Percentiles rank a stretch among this genome's conserved stretches.
These are phyloP conservation scores for Barnardius zonarius DNA, from an alignment of 2,113 vertebrate species.

Conservation along the genomic window DNA sequence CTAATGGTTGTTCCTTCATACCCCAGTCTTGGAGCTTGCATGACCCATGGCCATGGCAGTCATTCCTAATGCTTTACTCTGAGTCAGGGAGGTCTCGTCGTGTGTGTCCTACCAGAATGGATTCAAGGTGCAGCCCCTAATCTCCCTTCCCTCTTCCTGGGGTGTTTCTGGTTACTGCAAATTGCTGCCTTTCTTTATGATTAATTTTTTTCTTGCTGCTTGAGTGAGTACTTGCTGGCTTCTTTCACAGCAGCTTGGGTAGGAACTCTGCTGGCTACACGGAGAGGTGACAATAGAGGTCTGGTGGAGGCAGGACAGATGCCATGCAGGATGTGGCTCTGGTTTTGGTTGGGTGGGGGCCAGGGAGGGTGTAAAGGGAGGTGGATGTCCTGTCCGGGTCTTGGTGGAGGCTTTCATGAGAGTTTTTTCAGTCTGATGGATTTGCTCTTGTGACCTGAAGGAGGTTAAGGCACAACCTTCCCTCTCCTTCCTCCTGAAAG, in stretches of 20 bases:
- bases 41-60: slow-evolving; percentile 40
- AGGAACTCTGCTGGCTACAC: slow-evolving; percentile 16
- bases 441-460: not conserved
- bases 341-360: not conserved
- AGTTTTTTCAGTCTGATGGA: not conserved
- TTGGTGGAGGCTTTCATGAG: not conserved
- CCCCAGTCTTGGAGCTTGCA: slow-evolving; percentile 45
- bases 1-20: slow-evolving; percentile 22
- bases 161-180: slow-evolving; percentile 52
- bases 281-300: slow-evolving; percentile 5
- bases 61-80: slow-evolving; percentile 29
- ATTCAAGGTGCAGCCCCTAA: slow-evolving; percentile 33
- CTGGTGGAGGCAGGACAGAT: slow-evolving; percentile 5
- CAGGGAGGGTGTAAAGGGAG: not conserved
- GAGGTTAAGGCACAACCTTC: not conserved
- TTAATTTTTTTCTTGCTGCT: slow-evolving; percentile 59
- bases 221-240: slow-evolving; percentile 64
- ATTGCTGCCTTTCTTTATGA: slow-evolving; percentile 45
- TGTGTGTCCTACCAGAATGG: slow-evolving; percentile 31
- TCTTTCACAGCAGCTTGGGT: slow-evolving; percentile 62
- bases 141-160: slow-evolving; percentile 47
- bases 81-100: not conserved
- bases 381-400: not conserved
- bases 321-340: not conserved
- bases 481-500: not conserved